Evolutionary conservation across 2,797 vertebrate species (phyloP).

Genomic region (Poliocrania exsul): DNA sequence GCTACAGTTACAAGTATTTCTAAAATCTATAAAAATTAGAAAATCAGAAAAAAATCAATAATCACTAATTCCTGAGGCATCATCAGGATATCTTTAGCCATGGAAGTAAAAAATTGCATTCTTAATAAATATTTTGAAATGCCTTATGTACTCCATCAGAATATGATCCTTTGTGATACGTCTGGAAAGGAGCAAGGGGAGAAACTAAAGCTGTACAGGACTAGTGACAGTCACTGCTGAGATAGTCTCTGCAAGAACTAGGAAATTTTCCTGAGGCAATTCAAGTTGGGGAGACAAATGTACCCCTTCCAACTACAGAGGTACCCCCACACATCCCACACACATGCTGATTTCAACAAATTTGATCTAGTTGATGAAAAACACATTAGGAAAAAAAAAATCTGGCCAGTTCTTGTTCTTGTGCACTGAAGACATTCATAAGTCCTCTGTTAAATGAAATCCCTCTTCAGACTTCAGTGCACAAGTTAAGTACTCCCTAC

Average conservation of each 20-base stretch:
- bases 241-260: neutral
- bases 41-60: no score
- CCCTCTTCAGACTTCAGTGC: neutral
- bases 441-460: neutral
- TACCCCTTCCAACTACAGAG: neutral
- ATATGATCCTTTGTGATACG: neutral
- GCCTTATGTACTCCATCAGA: neutral
- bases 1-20: no score
- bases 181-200: neutral
- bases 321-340: fast-evolving
- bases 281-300: neutral
- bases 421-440: fast-evolving
- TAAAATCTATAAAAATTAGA: no score
- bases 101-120: neutral
- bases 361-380: neutral
- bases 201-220: neutral
- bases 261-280: neutral
- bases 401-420: neutral
- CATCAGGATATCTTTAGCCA: neutral
- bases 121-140: neutral
- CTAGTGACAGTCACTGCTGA: neutral
- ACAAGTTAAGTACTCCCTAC: neutral
- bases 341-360: neutral
- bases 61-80: no score
- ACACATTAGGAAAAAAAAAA: neutral